Evolutionary conservation across 2,797 vertebrate genomes (phyloP).

Genomic region (Pogonophryne albipinna): DNA sequence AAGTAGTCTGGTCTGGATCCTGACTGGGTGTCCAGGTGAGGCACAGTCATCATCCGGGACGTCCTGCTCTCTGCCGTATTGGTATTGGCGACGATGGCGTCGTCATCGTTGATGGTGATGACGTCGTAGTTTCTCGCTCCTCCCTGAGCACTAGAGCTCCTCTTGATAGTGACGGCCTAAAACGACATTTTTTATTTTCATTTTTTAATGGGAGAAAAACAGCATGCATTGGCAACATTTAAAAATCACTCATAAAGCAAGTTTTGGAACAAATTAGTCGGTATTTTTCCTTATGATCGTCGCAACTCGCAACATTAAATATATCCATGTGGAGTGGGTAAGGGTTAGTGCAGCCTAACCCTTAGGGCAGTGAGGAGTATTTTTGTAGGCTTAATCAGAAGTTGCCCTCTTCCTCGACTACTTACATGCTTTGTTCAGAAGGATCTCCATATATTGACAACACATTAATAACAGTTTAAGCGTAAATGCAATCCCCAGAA

Average conservation of each 20-base stretch:
- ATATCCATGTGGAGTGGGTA: background rate
- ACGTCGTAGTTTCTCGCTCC: conserved; percentile 77
- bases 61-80: conserved; percentile 54
- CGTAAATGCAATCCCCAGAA: no score
- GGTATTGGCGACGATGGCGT: conserved; percentile 40
- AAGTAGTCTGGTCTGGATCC: conserved; percentile 82
- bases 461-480: no score
- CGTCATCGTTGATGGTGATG: conserved; percentile 80
- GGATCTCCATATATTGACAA: no score
- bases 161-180: conserved; percentile 79
- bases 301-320: no score
- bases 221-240: background rate
- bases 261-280: background rate
- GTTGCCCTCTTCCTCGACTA: no score
- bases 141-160: conserved; percentile 80
- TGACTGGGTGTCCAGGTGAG: conserved; percentile 72
- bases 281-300: background rate
- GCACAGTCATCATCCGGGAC: conserved; percentile 55
- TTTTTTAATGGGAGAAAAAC: background rate
- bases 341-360: no score
- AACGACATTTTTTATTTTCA: conserved; percentile 9
- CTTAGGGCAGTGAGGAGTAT: no score
- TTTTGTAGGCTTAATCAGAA: no score
- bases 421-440: no score
- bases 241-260: background rate